Base-by-base conservation (phyloP, 2,113 vertebrate species). In the Equus przewalskii region DNA sequence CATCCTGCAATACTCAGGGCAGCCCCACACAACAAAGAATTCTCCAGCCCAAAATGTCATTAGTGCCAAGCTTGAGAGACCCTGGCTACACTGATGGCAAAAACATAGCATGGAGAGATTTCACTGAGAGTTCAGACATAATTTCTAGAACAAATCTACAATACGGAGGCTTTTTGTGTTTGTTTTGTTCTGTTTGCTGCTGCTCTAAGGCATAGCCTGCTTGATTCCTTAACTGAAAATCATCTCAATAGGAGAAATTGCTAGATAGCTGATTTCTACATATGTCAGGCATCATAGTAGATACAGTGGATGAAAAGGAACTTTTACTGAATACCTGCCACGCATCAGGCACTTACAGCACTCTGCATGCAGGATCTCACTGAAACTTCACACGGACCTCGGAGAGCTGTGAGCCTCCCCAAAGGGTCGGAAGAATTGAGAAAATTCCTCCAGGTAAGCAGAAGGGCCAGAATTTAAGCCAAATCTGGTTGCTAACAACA, bases 181-280 rank as follows among this genome's bases (percentile, higher is more conserved):
- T 54, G 51, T 54, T 54, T 54, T 72, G 33, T 49, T 86, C 58
- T 69, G 4, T 65, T 89, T 89, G 56, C 56, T 96, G 75, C 7
- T 87, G 51, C 41, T 73, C 7, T 86, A 65, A 33, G 19, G 4
- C 51, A 44, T 28, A 30, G 56, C n/a, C 4, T 76, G 36, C 14
- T 89, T 72, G 91, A 73, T 72, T 88, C 15, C 58, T 89, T 91
- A 91, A 14, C 51, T 49, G 30, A 91, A 92, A 87, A 64, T 58
- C 21, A 97, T 54, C 11, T 58, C 44, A 93, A 36, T 28, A 7
- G 21, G 11, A 54, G 33, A 72, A 51, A 95, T 56, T 67, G 46
- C 12, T 62, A 81, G 58, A 67, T 30, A 69, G 78, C 12, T 41
- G 19, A 85, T 56, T 58, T 62, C 46, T 65, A 10, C 24, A 67